phyloP scores from a whole-genome alignment of 2,113 vertebrate species.

The Patagioenas fasciata region DNA sequence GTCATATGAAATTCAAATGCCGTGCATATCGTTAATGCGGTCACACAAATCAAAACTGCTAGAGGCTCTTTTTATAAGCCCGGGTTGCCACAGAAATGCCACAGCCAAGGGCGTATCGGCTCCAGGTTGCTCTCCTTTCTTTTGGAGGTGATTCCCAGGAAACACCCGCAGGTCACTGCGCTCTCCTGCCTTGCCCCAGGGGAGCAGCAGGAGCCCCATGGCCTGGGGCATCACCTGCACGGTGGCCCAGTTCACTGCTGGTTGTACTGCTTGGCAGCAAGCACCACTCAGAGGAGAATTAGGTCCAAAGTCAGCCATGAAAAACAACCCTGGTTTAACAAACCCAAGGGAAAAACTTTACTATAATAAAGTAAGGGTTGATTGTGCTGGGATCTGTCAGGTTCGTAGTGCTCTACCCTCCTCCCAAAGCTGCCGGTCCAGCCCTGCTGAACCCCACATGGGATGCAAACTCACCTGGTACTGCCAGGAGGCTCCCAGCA shows the following conservation, averaged over 20 bases:
- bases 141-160: fast-evolving
- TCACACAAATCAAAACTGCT: background rate
- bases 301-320: background rate
- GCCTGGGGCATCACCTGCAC: background rate
- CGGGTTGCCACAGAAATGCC: background rate
- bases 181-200: background rate
- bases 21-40: background rate
- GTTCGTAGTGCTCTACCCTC: background rate
- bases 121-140: background rate
- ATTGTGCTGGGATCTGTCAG: background rate
- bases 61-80: background rate
- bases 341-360: background rate
- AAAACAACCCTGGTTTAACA: background rate
- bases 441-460: background rate
- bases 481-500: background rate
- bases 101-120: background rate
- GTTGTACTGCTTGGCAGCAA: background rate
- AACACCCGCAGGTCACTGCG: background rate
- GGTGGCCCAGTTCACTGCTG: background rate
- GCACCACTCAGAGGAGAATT: background rate
- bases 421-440: background rate
- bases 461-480: background rate
- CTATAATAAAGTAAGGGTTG: background rate
- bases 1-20: constrained; percentile 7
- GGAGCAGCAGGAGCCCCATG: background rate